Percentiles rank a stretch among this genome's conserved stretches.
phyloP scores from a whole-genome alignment of 2,113 vertebrate species.

The Albula goreensis region DNA sequence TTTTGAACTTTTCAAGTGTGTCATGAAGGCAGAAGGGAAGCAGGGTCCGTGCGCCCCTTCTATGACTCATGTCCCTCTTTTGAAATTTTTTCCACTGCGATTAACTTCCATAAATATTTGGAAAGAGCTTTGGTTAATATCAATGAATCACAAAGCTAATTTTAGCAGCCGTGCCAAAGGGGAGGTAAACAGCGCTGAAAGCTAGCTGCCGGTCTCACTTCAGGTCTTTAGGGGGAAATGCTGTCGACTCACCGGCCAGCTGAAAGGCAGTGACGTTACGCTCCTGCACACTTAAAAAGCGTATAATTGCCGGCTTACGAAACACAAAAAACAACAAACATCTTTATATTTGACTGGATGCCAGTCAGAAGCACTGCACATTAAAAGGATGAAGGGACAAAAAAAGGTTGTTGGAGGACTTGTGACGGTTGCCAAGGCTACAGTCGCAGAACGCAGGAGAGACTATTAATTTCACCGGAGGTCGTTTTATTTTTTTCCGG shows the following conservation, averaged over 20 bases:
- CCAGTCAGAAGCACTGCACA: background rate
- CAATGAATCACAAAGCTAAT: background rate
- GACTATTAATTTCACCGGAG: background rate
- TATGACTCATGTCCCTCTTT: background rate
- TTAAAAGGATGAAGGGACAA: background rate
- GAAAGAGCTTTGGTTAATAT: background rate
- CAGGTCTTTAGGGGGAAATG: background rate
- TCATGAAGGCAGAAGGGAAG: background rate
- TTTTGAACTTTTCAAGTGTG: background rate
- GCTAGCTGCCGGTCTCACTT: background rate
- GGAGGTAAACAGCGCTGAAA: constrained; percentile 2
- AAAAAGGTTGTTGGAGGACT: background rate
- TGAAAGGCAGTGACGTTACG: background rate
- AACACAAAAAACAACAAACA: constrained; percentile 1
- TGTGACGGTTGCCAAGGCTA: background rate
- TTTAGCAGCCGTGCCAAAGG: background rate
- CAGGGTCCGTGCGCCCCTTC: background rate
- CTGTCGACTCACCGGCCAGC: background rate
- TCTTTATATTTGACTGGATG: background rate
- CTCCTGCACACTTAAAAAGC: background rate
- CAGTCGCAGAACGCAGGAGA: background rate
- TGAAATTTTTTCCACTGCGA: background rate
- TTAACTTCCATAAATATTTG: background rate
- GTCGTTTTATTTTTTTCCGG: background rate
- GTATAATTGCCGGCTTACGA: background rate